These are phyloP conservation scores for Aphelenchoides bicaudatus DNA, from an alignment of 2,888 invertebrate species.

Conservation along the genomic window DNA sequence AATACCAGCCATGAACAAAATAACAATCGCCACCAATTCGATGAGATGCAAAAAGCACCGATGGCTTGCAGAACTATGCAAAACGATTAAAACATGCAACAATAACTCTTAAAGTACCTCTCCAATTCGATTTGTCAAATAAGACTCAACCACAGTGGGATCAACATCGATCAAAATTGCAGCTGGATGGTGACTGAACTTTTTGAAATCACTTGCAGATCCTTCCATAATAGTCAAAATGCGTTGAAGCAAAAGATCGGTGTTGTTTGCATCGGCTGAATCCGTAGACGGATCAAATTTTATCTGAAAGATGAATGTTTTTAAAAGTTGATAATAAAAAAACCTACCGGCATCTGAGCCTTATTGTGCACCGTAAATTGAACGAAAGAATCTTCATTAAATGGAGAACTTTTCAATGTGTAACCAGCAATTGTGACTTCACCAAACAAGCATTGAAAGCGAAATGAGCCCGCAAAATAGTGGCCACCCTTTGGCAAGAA, in stretches of 20 bases:
- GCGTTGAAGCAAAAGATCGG: neutral
- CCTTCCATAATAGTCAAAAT: neutral
- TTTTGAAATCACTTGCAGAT: neutral
- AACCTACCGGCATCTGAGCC: constrained; percentile 11
- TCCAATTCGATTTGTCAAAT: no score
- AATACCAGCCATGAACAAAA: neutral
- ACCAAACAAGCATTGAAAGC: constrained; percentile 32
- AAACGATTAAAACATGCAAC: no score
- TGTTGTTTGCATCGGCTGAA: neutral
- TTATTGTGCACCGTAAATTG: constrained; percentile 13
- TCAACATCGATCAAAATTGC: neutral
- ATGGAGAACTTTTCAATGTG: neutral
- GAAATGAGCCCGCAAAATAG: constrained; percentile 25
- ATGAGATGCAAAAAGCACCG: neutral
- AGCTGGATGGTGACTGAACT: neutral
- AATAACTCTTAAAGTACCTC: no score
- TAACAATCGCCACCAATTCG: neutral
- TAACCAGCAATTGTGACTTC: constrained; percentile 26
- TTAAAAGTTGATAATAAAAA: neutral
- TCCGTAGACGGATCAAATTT: neutral
- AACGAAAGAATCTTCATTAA: constrained; percentile 5
- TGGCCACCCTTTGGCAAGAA: constrained; percentile 20
- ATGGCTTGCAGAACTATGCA: constrained; percentile 6
- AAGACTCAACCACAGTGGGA: no score
- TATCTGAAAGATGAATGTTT: neutral